These are phyloP conservation scores for Cephus pygmeus DNA, from an alignment of 2,888 invertebrate genomes.

Conservation along the genomic window DNA sequence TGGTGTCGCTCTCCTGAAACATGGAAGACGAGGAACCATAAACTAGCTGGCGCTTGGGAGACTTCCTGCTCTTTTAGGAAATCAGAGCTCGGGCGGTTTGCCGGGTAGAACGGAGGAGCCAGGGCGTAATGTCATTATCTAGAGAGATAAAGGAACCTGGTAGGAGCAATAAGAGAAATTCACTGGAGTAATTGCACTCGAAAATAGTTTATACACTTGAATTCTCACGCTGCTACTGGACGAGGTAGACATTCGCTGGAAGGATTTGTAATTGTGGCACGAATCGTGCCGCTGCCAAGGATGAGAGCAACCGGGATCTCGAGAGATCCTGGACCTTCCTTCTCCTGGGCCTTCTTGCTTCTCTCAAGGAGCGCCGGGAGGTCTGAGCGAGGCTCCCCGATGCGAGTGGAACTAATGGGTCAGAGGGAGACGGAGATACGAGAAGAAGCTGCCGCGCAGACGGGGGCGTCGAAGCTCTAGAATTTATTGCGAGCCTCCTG, in stretches of 20 bases:
- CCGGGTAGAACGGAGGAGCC: not conserved
- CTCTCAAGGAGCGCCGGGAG: not conserved
- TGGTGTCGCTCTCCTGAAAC: slow-evolving; percentile 79
- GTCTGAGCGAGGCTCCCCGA: not conserved
- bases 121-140: not conserved
- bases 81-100: not conserved
- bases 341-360: not conserved
- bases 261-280: not conserved
- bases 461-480: not conserved
- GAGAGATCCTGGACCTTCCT: not conserved
- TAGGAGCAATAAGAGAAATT: not conserved
- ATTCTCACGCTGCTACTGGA: too few species aligned
- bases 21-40: not conserved
- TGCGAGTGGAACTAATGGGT: not conserved
- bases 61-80: not conserved
- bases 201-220: not conserved
- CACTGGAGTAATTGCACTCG: not conserved
- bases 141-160: not conserved
- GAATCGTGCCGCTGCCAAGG: not conserved
- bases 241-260: not conserved
- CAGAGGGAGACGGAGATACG: not conserved
- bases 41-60: not conserved
- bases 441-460: not conserved
- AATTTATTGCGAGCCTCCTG: not conserved
- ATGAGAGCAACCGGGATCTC: not conserved